Conservation (phyloP, 2,888 invertebrate genomes). For the Heliconius charithonia region DNA sequence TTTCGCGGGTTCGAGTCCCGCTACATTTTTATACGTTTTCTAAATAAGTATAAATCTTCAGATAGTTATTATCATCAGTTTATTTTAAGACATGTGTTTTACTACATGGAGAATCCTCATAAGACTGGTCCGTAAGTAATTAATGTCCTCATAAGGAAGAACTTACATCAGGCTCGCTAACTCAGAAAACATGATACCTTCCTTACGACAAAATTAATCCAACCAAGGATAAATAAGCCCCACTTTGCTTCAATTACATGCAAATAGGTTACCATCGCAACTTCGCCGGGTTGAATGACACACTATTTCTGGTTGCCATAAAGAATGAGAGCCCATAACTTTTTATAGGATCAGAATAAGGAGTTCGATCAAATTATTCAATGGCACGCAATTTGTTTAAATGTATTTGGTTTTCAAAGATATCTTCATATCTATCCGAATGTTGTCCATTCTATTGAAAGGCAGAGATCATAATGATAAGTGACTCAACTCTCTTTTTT, state of each 20-base stretch:
- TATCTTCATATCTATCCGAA: background rate
- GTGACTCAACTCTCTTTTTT: no score
- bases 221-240: conserved; percentile 48
- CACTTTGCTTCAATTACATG: conserved; percentile 55
- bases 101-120: conserved; percentile 10
- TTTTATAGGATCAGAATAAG: conserved; percentile 38
- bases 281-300: conserved; percentile 41
- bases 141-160: conserved; percentile 25
- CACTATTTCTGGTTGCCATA: conserved; percentile 39
- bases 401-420: background rate
- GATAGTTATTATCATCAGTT: background rate
- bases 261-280: conserved; percentile 53
- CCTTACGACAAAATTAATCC: conserved; percentile 44
- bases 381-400: conserved; percentile 20
- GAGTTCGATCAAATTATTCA: conserved; percentile 36
- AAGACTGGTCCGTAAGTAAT: conserved; percentile 18
- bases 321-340: conserved; percentile 36
- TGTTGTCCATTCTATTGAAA: background rate
- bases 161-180: conserved; percentile 29
- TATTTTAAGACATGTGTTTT: background rate
- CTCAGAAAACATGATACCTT: conserved; percentile 35
- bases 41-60: no score
- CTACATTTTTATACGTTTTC: no score
- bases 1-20: no score
- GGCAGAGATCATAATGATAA: no score